Evolutionary conservation across 2,888 invertebrate species (phyloP), one percentile per base, ranked within the genome.

Genomic region (Diadromus collaris): DNA sequence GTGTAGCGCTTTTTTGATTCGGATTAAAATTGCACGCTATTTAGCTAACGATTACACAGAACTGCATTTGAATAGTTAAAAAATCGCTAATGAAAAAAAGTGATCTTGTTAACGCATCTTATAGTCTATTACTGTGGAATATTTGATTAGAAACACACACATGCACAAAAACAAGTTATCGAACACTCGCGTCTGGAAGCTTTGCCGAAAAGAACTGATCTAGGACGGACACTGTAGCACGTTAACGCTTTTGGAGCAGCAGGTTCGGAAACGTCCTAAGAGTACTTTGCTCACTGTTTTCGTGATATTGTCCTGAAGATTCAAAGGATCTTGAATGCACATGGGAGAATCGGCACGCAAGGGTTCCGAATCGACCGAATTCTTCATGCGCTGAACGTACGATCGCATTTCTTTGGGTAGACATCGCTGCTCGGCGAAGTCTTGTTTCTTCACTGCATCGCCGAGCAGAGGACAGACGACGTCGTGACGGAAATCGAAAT

Each of bases 271-370:
- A 24, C 73, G 75, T 65, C 63, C 60, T 1, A 80, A 19, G 21
- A 60, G 58, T 44, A 74, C 24, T 71, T 83, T 85, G 10, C 68
- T 69, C 38, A 91, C 90, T 80, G 90, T 91, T 85, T 93, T 93
- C 0, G 93, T 92, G 27, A 94, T 86, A 87, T 94, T 94, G 80
- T 93, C 92, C 82, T 92, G 92, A 38, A 94, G 88, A 86, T 93
- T 93, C 70, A 93, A 92, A 0, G 94, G 94, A 91, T 94, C 94
- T 86, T 94, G 94, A 7, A 94, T 89, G 69, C 93, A 93, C 87
- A 94, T 91, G 0, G 89, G 86, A 1, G 91, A 89, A 65, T 89
- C 85, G 27, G 88, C 85, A 27, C 91, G 86, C 71, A 92, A 92
- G 38, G 86, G 82, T 85, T 91, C 90, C 2, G 81, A 79, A 38